Evolutionary conservation across 2,888 invertebrate species (phyloP), one percentile per base, ranked within the genome.

Genomic region (Ochropleura leucogaster): DNA sequence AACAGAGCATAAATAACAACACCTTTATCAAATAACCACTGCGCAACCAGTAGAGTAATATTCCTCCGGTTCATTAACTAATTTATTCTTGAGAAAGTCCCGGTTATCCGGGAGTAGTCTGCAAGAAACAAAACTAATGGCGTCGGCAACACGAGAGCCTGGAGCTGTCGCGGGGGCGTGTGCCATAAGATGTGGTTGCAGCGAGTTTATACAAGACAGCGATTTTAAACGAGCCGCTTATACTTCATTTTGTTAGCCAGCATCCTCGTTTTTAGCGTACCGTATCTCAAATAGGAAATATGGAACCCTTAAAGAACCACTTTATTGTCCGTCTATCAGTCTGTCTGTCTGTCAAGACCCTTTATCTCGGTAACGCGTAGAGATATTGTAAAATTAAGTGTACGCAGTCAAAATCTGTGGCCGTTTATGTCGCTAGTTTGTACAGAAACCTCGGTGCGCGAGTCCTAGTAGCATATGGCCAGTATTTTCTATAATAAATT

Each of bases 51-150:
- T 84, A 78, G 87, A 86, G 90, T 90, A 90, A 92, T 92, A 93
- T 92, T 92, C 90, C 88, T 88, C 90, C 87, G 91, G 94, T 95
- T 95, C 95, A 94, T 96, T 95, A 95, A 93, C 93, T 95, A 95
- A 95, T 93, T 93, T 92, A 93, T 94, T 95, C 94, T 92, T 90
- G 92, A 92, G 93, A 92, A 93, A 93, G 90, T 92, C 91, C 92
- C 90, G 90, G 92, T 90, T 92, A 92, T 90, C 92, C 91, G 90
- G 88, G 89, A 90, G 88, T 89, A 92, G 92, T 92, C 93, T 91
- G 91, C 94, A 93, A 95, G 96, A 95, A 94, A 95, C 94, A 92
- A 94, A 95, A 95, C 96, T 95, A 95, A 96, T 96, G 95, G 94
- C 92, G 92, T 90, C 87, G 91, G 94, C 91, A 95, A 96, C 95